phyloP scores from a whole-genome alignment of 2,888 invertebrate genomes.

The Iselma pallidipennis region DNA sequence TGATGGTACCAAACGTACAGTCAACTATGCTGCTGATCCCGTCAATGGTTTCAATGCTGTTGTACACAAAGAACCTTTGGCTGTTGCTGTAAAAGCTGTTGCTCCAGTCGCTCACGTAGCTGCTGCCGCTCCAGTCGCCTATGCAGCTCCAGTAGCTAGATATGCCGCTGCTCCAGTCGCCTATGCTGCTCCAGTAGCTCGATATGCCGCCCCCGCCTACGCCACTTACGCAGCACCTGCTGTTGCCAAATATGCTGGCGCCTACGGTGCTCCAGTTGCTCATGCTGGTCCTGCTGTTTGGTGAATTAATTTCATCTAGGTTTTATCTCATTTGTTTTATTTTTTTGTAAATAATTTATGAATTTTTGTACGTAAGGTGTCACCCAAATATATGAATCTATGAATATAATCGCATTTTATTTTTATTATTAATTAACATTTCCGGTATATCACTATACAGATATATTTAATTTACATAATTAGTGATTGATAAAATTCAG shows the following conservation, averaged over 20 bases:
- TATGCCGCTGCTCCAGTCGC: slow-evolving; percentile 21
- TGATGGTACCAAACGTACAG: slow-evolving; percentile 59
- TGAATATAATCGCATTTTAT: not conserved
- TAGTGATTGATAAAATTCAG: too few species aligned
- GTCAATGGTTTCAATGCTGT: slow-evolving; percentile 61
- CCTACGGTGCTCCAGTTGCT: slow-evolving; percentile 28
- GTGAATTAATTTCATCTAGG: not conserved
- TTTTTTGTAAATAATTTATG: slow-evolving; percentile 1
- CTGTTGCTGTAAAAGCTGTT: slow-evolving; percentile 40
- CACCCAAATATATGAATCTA: not conserved
- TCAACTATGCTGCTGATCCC: slow-evolving; percentile 61
- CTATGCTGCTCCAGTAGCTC: slow-evolving; percentile 13
- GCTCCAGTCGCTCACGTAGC: slow-evolving; percentile 48
- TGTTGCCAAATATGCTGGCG: slow-evolving; percentile 4
- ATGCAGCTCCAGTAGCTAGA: slow-evolving; percentile 36
- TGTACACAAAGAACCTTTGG: slow-evolving; percentile 58
- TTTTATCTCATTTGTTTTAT: not conserved
- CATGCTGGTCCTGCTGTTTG: slow-evolving; percentile 40
- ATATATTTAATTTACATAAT: too few species aligned
- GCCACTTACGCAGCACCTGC: not conserved
- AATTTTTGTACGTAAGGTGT: not conserved
- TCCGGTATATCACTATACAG: too few species aligned
- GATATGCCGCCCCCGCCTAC: slow-evolving; percentile 18
- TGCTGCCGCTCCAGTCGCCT: slow-evolving; percentile 45
- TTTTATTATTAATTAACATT: not conserved